Base-by-base conservation (phyloP, 2,888 invertebrate species). In the Lymantria dispar region DNA sequence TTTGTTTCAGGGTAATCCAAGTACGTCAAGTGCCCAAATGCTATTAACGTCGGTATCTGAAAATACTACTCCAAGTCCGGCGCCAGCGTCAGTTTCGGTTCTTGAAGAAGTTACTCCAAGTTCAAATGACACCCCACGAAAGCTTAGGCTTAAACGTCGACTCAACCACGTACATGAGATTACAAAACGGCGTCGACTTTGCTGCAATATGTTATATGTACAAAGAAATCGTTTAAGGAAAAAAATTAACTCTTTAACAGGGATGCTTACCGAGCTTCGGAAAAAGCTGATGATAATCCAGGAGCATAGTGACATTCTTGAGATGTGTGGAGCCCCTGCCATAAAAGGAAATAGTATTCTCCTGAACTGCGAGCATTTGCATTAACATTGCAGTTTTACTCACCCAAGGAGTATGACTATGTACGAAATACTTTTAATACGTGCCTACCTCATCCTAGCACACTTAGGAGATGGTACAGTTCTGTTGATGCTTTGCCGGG, bases 381-480 rank as follows among this genome's bases (percentile, higher is more conserved):
- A 22, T 31, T 52, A 9, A 44, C 37, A 12, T 36, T 54, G 31
- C 49, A 61, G 31, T 61, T 50, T 44, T 48, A 52, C 14, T 52
- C 52, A 38, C 56, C 62, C 8, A 50, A 45, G 12, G 62, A 58
- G 3, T 62, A 62, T 42, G 47, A 49, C 41, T 60, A 47, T 50
- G 60, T 60, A 9, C 52, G 62, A 47, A 46, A 56, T 42, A 43
- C 45, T 3, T 62, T 62, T 44, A 45, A 53, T 13, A 56, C 58
- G 7, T 52, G 56, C 47, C 40, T 62, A 9, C 59, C 58, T 29
- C 58, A 60, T 29, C 31, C 59, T 15, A 45, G 45, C 5, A 62
- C 62, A 12, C 15, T 62, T 1, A 33, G 48, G 8, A 43, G 43
- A n/a, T 60, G 60, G 60, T 57, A 60, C 31, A 22, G 47, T 37